These are phyloP conservation scores for Vulpes ferrilata DNA, from an alignment of 2,113 vertebrate species.

Conservation along the genomic window DNA sequence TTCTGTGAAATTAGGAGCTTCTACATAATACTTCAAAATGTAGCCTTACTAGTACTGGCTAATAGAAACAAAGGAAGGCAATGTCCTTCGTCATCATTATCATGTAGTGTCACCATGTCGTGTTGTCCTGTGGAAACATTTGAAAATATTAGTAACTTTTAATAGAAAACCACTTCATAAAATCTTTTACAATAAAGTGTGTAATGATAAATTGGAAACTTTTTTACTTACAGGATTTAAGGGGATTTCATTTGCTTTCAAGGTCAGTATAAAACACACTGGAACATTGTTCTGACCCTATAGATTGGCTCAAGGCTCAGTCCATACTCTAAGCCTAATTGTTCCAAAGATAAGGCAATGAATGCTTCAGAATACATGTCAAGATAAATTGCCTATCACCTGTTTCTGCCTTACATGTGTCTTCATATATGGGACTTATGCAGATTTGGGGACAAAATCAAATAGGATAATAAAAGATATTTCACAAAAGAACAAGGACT, in stretches of 20 bases:
- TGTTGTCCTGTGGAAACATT: neutral
- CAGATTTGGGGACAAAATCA: neutral
- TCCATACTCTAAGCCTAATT: neutral
- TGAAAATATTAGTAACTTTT: conserved; percentile 3
- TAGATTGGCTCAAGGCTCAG: neutral
- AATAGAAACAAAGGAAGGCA: neutral
- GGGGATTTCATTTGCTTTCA: neutral
- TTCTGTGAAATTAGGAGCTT: neutral
- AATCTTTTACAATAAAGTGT: neutral
- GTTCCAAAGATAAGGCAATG: neutral
- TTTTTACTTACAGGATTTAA: neutral
- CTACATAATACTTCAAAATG: neutral
- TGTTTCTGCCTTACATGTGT: neutral
- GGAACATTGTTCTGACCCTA: neutral
- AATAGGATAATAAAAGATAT: neutral
- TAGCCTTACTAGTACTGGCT: neutral
- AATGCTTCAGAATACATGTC: neutral
- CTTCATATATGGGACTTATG: neutral
- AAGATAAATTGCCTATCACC: neutral
- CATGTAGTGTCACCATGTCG: neutral
- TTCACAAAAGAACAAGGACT: neutral
- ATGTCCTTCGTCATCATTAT: neutral
- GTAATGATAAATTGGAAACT: neutral
- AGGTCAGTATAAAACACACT: neutral
- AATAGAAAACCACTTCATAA: neutral